phyloP scores from a whole-genome alignment of 2,888 invertebrate genomes.

The Pollenia labialis region DNA sequence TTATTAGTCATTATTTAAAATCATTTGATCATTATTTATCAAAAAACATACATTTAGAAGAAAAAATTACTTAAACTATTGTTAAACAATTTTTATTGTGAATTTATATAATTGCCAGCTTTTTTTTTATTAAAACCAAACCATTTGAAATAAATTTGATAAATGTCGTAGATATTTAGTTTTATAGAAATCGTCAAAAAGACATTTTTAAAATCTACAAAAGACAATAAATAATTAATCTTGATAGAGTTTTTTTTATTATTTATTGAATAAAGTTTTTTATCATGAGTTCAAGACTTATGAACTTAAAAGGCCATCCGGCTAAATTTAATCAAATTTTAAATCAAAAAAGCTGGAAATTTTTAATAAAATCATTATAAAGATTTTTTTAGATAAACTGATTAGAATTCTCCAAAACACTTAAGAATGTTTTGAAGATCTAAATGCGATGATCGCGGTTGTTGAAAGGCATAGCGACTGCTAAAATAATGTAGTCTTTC shows the following conservation, averaged over 20 bases:
- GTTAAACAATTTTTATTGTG: conserved; percentile 49
- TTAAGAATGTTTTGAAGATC: too few relatives aligned
- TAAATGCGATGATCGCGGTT: too few relatives aligned
- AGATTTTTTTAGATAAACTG: too few relatives aligned
- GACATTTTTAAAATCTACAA: neutral
- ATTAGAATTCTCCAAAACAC: too few relatives aligned
- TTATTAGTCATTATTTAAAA: conserved; percentile 68
- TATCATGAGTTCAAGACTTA: too few relatives aligned
- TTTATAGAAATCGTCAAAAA: neutral
- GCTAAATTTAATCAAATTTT: too few relatives aligned
- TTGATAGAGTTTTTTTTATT: neutral
- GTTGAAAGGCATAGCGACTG: too few relatives aligned
- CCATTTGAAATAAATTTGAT: neutral
- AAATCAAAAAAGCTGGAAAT: too few relatives aligned
- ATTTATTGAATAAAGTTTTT: too few relatives aligned
- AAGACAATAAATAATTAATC: neutral
- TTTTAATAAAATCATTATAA: too few relatives aligned
- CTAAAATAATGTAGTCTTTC: too few relatives aligned
- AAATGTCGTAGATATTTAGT: conserved; percentile 4
- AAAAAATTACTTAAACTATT: conserved; percentile 20
- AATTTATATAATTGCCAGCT: conserved; percentile 5
- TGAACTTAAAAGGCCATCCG: too few relatives aligned
- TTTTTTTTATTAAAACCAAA: neutral
- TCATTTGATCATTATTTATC: conserved; percentile 51
- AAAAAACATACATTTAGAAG: neutral